phyloP scores from a whole-genome alignment of 2,797 vertebrate species.

The Heterohyrax brucei region DNA sequence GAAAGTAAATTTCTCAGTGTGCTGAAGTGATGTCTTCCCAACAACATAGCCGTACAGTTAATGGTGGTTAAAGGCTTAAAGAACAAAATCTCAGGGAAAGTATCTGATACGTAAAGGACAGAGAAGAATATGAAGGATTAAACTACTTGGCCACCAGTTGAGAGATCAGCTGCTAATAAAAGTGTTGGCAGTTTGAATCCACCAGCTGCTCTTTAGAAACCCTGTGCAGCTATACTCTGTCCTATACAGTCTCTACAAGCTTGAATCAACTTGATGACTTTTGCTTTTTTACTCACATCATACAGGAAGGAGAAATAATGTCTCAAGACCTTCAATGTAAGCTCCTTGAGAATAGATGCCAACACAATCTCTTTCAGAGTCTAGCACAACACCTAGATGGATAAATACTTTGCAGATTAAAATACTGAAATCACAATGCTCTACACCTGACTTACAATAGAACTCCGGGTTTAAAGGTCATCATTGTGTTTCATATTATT shows the following conservation, averaged over 20 bases:
- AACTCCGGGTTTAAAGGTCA: neutral
- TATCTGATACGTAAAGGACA: neutral
- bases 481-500: neutral
- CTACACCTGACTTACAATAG: neutral
- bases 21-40: neutral
- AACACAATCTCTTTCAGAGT: neutral
- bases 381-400: neutral
- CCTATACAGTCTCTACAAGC: no score
- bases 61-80: neutral
- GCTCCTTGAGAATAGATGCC: neutral
- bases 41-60: neutral
- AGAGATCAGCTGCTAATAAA: no score
- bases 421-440: neutral
- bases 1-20: slow-evolving; percentile 25
- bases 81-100: neutral
- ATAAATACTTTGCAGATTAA: neutral
- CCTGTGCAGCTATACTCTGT: no score
- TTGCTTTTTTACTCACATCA: neutral
- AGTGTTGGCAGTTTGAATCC: no score
- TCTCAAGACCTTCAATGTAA: neutral
- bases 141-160: neutral
- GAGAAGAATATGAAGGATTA: neutral
- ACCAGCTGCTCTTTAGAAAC: no score
- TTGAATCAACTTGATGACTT: no score
- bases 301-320: neutral